Evolutionary conservation across 1,140 invertebrate species (phyloP).

Genomic region (Drosophila grimshawi): DNA sequence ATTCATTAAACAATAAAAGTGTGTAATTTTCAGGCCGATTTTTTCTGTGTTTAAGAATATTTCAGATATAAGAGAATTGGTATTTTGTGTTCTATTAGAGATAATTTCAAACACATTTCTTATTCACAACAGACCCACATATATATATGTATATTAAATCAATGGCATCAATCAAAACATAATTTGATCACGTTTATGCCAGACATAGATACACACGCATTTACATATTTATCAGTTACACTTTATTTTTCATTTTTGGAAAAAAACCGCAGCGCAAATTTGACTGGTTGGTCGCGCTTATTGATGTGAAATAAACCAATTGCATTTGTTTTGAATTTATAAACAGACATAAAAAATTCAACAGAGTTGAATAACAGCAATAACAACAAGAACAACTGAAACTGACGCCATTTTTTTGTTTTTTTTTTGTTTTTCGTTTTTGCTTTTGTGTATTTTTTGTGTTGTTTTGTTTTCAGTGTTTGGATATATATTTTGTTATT

Average conservation of each 20-base stretch:
- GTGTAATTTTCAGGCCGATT: no score
- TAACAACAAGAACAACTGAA: slow-evolving; percentile 23
- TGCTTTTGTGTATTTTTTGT: slow-evolving; percentile 45
- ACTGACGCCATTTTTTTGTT: slow-evolving; percentile 44
- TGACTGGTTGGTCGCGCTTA: slow-evolving; percentile 61
- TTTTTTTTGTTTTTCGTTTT: slow-evolving; percentile 55
- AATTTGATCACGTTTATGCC: slow-evolving; percentile 33
- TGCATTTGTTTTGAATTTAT: slow-evolving; percentile 82
- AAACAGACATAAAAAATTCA: slow-evolving; percentile 61
- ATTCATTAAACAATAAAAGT: no score
- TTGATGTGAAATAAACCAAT: slow-evolving; percentile 83
- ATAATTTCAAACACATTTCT: background rate
- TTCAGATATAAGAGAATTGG: no score
- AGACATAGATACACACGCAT: slow-evolving; percentile 10
- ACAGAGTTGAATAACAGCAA: slow-evolving; percentile 24
- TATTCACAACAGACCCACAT: background rate
- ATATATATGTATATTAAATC: background rate
- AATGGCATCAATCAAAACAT: slow-evolving; percentile 21
- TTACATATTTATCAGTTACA: slow-evolving; percentile 13
- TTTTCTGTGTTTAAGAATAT: no score
- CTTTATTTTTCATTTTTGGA: slow-evolving; percentile 12
- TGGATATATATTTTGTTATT: slow-evolving; percentile 39
- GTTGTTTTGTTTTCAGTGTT: slow-evolving; percentile 36
- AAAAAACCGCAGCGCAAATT: slow-evolving; percentile 66
- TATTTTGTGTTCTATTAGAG: no score